These are phyloP conservation scores for Horisme vitalbata DNA, from an alignment of 2,888 invertebrate genomes.

Conservation along the genomic window DNA sequence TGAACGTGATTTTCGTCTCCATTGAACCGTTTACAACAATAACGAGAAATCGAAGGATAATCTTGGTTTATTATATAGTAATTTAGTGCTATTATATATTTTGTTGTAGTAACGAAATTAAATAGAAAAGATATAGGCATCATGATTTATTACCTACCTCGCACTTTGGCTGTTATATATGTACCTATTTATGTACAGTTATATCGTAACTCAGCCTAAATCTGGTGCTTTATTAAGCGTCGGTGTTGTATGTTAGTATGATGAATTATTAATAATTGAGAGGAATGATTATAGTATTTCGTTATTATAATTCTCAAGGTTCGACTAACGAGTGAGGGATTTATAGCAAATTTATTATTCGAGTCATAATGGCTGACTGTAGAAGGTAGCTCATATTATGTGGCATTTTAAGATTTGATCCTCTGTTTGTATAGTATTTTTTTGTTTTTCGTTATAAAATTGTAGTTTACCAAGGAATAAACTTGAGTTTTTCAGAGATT, in stretches of 20 bases:
- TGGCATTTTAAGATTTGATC: too few relatives aligned
- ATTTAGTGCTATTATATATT: too few relatives aligned
- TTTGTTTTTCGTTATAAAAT: too few relatives aligned
- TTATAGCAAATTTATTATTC: too few relatives aligned
- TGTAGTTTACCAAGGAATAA: too few relatives aligned
- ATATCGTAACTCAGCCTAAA: conserved; percentile 60
- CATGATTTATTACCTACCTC: conserved; percentile 48
- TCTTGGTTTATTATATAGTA: conserved; percentile 20
- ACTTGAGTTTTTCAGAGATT: too few relatives aligned
- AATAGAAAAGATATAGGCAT: conserved; percentile 20
- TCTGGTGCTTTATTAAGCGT: conserved; percentile 48
- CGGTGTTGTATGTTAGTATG: conserved; percentile 40
- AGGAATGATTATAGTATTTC: conserved; percentile 4
- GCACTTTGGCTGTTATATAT: conserved; percentile 47
- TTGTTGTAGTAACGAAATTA: too few relatives aligned
- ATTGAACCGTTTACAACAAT: conserved; percentile 18
- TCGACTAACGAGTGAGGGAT: too few relatives aligned
- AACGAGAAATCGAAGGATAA: conserved; percentile 15
- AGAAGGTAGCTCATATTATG: too few relatives aligned
- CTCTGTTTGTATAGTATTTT: too few relatives aligned
- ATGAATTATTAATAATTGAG: conserved; percentile 14
- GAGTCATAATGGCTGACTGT: too few relatives aligned
- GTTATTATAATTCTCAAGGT: conserved; percentile 10
- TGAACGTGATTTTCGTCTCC: conserved; percentile 14
- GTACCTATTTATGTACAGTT: conserved; percentile 53